A percentile compares a stretch with the other conserved stretches of the same genome.
Evolutionary conservation across 2,113 vertebrate species (phyloP).

Genomic region (Hirundichthys speculiger): DNA sequence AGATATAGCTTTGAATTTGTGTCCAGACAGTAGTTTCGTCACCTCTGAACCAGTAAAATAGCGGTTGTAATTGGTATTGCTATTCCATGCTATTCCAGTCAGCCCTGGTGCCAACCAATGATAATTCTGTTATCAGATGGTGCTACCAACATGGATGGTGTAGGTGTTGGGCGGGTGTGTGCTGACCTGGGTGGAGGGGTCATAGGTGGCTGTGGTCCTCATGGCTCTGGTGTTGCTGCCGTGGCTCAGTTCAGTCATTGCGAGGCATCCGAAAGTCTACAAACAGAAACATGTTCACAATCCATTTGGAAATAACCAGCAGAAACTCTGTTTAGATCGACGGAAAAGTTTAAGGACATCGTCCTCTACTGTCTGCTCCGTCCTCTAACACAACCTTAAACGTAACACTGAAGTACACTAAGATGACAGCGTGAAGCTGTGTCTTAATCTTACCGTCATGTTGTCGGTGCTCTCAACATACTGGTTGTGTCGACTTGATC

Average conservation of each 20-base stretch:
- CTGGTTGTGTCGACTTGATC: constrained; percentile 80
- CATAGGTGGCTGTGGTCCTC: constrained; percentile 90
- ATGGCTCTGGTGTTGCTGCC: constrained; percentile 92
- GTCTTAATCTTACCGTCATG: constrained; percentile 87
- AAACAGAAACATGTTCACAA: not conserved
- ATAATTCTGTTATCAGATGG: too few relatives aligned
- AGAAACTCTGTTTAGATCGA: too few relatives aligned
- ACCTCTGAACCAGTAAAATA: too few relatives aligned
- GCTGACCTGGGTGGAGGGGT: constrained; percentile 74
- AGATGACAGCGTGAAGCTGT: too few relatives aligned
- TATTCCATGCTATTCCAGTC: too few relatives aligned
- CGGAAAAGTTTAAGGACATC: not conserved
- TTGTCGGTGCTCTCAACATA: constrained; percentile 68
- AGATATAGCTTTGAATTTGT: too few relatives aligned
- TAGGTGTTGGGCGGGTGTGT: not conserved
- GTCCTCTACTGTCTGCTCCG: too few relatives aligned
- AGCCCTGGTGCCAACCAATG: too few relatives aligned
- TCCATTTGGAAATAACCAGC: not conserved
- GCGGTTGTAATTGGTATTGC: too few relatives aligned
- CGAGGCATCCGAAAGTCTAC: constrained; percentile 90
- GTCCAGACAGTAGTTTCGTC: too few relatives aligned
- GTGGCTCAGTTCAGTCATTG: constrained; percentile 93
- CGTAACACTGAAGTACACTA: too few relatives aligned
- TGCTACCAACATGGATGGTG: not conserved
- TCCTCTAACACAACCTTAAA: too few relatives aligned